phyloP scores from a whole-genome alignment of 2,113 vertebrate species.

The Dromas ardeola region DNA sequence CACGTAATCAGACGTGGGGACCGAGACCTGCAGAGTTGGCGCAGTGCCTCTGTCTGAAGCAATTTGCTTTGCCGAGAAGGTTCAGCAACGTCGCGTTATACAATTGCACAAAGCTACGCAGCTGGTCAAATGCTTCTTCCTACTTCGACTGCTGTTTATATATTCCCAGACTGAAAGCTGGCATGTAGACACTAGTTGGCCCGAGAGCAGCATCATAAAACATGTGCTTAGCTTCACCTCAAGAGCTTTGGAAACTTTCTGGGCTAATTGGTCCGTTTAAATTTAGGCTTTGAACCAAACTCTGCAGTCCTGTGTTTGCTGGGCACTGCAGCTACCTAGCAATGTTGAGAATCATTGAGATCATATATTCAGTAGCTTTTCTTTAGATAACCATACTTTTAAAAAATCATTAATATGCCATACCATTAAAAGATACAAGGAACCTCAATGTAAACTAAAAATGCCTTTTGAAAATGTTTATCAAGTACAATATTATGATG shows the following conservation, averaged over 20 bases:
- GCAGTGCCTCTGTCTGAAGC: neutral
- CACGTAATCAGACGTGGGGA: accelerated
- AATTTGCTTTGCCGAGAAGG: neutral
- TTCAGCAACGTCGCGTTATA: neutral
- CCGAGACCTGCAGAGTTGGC: neutral
- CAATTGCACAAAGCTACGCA: neutral
- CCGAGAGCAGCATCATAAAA: neutral
- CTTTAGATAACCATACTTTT: neutral
- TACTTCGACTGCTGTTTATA: neutral
- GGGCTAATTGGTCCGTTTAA: neutral
- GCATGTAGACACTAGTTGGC: neutral
- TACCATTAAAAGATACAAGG: neutral
- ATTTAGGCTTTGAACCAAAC: neutral
- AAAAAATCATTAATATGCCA: neutral
- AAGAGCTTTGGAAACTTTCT: neutral
- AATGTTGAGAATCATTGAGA: neutral
- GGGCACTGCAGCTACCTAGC: neutral
- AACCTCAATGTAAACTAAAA: neutral
- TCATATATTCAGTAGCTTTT: neutral
- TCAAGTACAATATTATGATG: neutral
- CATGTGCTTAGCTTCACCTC: neutral
- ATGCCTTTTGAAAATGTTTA: neutral
- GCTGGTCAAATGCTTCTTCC: neutral
- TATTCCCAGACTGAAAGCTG: neutral
- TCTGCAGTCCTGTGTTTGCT: neutral